Percentiles rank a stretch among this genome's conserved stretches.
Evolutionary conservation across 2,888 invertebrate genomes (phyloP).

Genomic region (Pheosia tremula): DNA sequence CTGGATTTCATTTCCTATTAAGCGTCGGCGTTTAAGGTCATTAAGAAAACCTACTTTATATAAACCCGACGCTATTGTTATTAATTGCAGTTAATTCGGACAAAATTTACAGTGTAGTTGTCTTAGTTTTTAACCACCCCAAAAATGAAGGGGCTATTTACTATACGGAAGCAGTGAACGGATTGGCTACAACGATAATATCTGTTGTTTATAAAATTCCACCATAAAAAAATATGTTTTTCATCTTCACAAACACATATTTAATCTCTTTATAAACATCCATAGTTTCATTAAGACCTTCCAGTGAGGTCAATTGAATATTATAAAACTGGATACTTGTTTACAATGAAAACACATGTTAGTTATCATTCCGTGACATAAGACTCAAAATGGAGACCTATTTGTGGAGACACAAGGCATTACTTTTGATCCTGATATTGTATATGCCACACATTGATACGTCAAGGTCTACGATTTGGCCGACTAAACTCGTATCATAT

Average conservation of each 20-base stretch:
- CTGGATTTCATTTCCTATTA: conserved; percentile 20
- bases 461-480: conserved; percentile 22
- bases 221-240: conserved; percentile 16
- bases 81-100: neutral
- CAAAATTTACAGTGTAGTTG: neutral
- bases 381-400: conserved; percentile 47
- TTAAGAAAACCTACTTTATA: conserved; percentile 14
- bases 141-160: too few relatives aligned
- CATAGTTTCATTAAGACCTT: conserved; percentile 54
- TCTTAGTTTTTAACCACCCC: neutral
- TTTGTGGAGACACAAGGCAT: conserved; percentile 26
- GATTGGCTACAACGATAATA: neutral
- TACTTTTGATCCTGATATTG: conserved; percentile 38
- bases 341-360: conserved; percentile 58
- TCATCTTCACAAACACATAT: conserved; percentile 19
- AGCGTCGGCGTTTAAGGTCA: conserved; percentile 18
- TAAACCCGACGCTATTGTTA: neutral
- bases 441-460: conserved; percentile 34
- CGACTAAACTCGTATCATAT: conserved; percentile 50
- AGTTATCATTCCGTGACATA: conserved; percentile 51
- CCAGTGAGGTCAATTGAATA: conserved; percentile 66
- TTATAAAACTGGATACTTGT: conserved; percentile 69
- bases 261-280: conserved; percentile 27
- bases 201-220: neutral
- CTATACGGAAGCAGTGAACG: neutral